A percentile compares a stretch with the other conserved stretches of the same genome.
Conservation (phyloP, 2,888 invertebrate species). For the Drosophila monieri region DNA sequence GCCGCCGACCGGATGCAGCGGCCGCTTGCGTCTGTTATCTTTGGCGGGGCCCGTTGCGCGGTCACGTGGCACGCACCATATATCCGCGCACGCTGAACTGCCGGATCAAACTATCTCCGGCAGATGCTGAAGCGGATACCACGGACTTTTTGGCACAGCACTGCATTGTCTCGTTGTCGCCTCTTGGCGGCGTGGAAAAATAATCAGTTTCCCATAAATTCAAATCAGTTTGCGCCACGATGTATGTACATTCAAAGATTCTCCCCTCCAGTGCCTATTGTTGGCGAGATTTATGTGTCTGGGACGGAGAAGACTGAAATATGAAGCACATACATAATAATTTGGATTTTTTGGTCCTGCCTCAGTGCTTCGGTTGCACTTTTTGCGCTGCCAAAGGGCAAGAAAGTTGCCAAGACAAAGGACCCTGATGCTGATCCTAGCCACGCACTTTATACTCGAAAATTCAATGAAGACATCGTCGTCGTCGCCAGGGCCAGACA, state of each 20-base stretch:
- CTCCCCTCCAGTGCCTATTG: constrained; percentile 40
- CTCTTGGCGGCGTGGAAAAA: constrained; percentile 46
- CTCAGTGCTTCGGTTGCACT: constrained; percentile 55
- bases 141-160: constrained; percentile 5
- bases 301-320: constrained; percentile 60
- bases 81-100: not conserved
- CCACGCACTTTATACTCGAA: constrained; percentile 42
- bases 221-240: constrained; percentile 65
- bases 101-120: constrained; percentile 35
- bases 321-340: constrained; percentile 62
- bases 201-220: constrained; percentile 82
- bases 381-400: constrained; percentile 25
- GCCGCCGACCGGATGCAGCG: constrained; percentile 48
- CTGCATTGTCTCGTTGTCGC: constrained; percentile 40
- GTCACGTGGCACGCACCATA: constrained; percentile 41
- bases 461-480: constrained; percentile 33
- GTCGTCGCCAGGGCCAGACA: constrained; percentile 25
- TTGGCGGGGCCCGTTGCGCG: constrained; percentile 43
- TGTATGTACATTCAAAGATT: constrained; percentile 10
- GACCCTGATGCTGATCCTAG: not conserved
- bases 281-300: constrained; percentile 81
- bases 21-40: constrained; percentile 56
- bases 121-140: constrained; percentile 34
- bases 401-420: constrained; percentile 51
- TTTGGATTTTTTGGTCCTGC: constrained; percentile 37